phyloP scores from a whole-genome alignment of 2,797 vertebrate genomes.

The Knipowitschia caucasica region DNA sequence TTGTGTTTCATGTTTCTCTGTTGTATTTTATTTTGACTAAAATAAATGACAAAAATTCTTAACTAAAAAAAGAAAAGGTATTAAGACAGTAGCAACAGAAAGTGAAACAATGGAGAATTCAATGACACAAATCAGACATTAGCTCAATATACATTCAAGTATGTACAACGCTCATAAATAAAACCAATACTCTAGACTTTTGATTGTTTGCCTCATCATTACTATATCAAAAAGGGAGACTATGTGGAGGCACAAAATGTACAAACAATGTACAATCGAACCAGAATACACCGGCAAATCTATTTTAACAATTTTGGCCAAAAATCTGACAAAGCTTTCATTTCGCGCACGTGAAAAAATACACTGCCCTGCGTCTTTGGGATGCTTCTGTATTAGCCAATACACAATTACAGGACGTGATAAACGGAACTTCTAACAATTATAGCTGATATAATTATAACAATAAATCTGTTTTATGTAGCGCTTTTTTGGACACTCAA shows the following conservation, averaged over 20 bases:
- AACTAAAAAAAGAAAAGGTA: constrained; percentile 59
- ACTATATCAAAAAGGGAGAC: constrained; percentile 38
- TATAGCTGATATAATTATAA: no score
- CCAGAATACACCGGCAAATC: constrained; percentile 11
- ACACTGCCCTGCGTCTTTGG: constrained; percentile 13
- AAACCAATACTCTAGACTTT: constrained; percentile 77
- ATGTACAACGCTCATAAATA: constrained; percentile 97
- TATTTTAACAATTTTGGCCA: constrained; percentile 20
- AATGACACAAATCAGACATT: constrained; percentile 74
- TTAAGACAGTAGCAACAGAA: constrained; percentile 37
- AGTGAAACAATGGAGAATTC: constrained; percentile 59
- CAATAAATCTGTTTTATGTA: no score
- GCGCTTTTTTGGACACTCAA: no score
- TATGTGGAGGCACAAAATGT: constrained; percentile 35
- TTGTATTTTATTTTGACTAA: constrained; percentile 72
- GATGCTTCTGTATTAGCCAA: no score
- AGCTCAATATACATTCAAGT: constrained; percentile 84
- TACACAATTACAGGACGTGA: no score
- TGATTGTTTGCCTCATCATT: constrained; percentile 54
- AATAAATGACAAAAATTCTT: constrained; percentile 64
- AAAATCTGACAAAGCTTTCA: constrained; percentile 8
- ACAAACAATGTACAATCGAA: constrained; percentile 17
- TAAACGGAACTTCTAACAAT: no score
- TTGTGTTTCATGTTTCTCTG: constrained; percentile 32
- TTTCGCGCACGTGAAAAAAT: constrained; percentile 11